Conservation (phyloP, 2,113 vertebrate species). For the Eudyptes chrysolophus region DNA sequence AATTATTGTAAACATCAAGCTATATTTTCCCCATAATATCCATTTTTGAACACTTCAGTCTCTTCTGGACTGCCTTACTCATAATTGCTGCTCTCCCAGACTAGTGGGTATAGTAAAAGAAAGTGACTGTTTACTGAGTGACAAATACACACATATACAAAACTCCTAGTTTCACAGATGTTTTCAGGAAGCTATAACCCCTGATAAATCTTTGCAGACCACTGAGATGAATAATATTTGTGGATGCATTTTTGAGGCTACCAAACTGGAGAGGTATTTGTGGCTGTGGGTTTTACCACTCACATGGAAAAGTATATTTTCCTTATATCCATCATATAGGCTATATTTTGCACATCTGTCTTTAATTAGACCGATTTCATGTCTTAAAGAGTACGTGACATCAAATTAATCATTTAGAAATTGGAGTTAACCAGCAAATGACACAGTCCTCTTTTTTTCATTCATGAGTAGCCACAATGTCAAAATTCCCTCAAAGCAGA, state of each 20-base stretch:
- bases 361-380: background rate
- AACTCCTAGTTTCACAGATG: background rate
- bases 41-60: background rate
- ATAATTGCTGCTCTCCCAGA: slow-evolving; percentile 13
- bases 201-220: slow-evolving; percentile 40
- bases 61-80: background rate
- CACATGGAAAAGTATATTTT: background rate
- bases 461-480: background rate
- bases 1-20: background rate
- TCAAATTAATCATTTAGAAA: background rate
- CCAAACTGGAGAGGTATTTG: background rate
- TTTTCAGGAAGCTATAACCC: slow-evolving; percentile 11
- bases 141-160: background rate
- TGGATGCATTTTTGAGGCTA: slow-evolving; percentile 48
- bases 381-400: background rate
- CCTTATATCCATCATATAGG: background rate
- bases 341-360: background rate
- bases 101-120: background rate
- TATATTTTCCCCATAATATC: slow-evolving; percentile 17
- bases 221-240: slow-evolving; percentile 45
- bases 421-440: background rate
- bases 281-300: slow-evolving; percentile 4
- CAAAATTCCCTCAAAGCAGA: background rate
- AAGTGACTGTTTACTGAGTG: slow-evolving; percentile 9
- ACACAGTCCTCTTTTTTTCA: background rate